These are phyloP conservation scores for Vulpes ferrilata DNA, from an alignment of 2,113 vertebrate species.

Conservation along the genomic window DNA sequence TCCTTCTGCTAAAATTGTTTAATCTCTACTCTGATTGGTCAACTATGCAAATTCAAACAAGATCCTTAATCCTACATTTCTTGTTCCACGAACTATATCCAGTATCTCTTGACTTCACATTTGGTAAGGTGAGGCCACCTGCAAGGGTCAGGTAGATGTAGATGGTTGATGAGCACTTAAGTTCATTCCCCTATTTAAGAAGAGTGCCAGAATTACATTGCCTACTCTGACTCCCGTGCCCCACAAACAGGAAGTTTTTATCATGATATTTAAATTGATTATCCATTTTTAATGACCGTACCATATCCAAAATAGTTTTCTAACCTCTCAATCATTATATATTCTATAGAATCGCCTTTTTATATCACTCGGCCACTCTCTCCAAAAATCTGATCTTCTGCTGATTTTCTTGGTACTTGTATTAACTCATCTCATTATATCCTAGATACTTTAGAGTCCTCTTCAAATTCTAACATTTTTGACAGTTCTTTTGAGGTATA, in stretches of 20 bases:
- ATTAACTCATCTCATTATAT: constrained; percentile 13
- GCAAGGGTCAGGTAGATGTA: not conserved
- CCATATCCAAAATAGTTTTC: not conserved
- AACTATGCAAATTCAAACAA: constrained; percentile 46
- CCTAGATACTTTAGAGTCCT: not conserved
- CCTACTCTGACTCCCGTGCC: not conserved
- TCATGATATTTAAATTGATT: not conserved
- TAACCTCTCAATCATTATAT: not conserved
- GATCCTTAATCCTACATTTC: not conserved
- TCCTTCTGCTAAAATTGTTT: not conserved
- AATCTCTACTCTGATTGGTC: not conserved
- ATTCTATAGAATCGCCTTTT: not conserved
- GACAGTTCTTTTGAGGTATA: not conserved
- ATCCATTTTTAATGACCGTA: not conserved
- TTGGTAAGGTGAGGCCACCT: not conserved
- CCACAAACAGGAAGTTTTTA: not conserved
- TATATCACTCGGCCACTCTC: not conserved
- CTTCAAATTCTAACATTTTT: constrained; percentile 8
- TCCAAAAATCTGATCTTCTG: not conserved
- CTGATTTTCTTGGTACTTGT: not conserved
- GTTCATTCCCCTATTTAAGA: not conserved
- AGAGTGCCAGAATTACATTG: not conserved
- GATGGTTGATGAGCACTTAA: not conserved
- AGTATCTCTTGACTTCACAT: constrained; percentile 17
- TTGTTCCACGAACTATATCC: not conserved